Conservation (phyloP, 2,797 vertebrate genomes). For the Leptoclinus maculatus region DNA sequence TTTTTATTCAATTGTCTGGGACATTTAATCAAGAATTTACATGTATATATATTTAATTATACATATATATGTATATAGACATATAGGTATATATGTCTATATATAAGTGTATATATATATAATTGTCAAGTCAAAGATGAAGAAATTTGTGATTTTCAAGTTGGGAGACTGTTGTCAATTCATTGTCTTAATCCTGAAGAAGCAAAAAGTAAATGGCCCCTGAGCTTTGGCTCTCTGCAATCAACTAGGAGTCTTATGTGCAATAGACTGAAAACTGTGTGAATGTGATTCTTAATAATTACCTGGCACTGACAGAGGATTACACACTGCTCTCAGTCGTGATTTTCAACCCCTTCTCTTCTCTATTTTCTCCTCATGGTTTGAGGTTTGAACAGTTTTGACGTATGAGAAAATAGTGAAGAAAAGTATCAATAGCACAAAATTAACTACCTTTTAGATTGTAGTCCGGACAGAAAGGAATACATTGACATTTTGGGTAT, state of each 20-base stretch:
- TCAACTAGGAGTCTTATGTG: constrained; percentile 64
- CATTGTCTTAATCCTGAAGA: constrained; percentile 22
- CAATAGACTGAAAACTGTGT: constrained; percentile 74
- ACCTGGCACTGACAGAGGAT: constrained; percentile 50
- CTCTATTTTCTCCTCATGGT: constrained; percentile 28
- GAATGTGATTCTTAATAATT: constrained; percentile 46
- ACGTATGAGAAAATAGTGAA: background rate
- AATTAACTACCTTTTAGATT: background rate
- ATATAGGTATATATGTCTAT: background rate
- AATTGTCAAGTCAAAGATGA: background rate
- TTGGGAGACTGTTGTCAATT: constrained; percentile 25
- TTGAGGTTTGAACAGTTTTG: constrained; percentile 33
- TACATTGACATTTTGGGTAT: background rate
- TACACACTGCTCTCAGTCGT: constrained; percentile 27
- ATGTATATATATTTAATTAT: constrained; percentile 8
- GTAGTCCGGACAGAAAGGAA: background rate
- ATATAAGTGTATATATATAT: background rate
- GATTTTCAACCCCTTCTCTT: constrained; percentile 5
- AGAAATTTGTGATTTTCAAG: constrained; percentile 37
- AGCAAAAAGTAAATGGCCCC: background rate
- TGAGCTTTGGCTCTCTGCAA: constrained; percentile 48
- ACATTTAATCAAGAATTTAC: constrained; percentile 55
- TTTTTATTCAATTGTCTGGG: constrained; percentile 56
- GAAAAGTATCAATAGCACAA: constrained; percentile 52
- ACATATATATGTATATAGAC: background rate